Base-by-base conservation (phyloP, 2,888 invertebrate genomes). In the Hyposoter dolosus region DNA sequence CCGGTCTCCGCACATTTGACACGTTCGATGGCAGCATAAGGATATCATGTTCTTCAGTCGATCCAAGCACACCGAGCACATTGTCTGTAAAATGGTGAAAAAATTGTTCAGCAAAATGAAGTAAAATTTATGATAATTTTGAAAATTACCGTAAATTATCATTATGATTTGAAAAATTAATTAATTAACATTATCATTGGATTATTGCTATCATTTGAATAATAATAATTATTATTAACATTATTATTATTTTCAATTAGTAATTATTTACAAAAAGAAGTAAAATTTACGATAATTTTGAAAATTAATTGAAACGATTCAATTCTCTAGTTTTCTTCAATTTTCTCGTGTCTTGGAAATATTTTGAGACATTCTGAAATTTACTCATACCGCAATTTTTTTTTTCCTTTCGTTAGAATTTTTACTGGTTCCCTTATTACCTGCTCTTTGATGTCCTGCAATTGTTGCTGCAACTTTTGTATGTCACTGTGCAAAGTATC, bases 31-130 rank as follows among this genome's bases (percentile, higher is more conserved):
- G 7, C 99, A 99, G 94, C 99, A 99, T 65, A 99, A 96, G 95
- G 99, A 99, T 91, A 99, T 99, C 99, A 99, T 99, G 95, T 99
- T 99, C 95, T 99, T 99, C 92, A 99, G 95, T 47, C 99, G 97
- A 95, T 99, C 99, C 95, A 99, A 96, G 95, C 99, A 99, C 88
- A 99, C 99, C 5, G 99, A 99, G 93, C 99, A 99, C 97, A 99
- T 98, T 1, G 99, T 99, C 98, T 99, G 96, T 28, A 4, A 95
- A 85, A 88, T 65, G 75, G 82, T 69, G 19, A 9, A 9, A 19
- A 19, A 23, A 23, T 56, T 10, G n/a, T 9, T 19, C 7, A 2
- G 3, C 10, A 6, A 23, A 56, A 56, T 23, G 23, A 6, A 56
- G 23, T 10, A 3, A 23, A 56, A 19, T 50, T 56, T 10, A n/a